Evolutionary conservation across 1,140 invertebrate genomes (phyloP), one percentile per base, ranked within the genome.

Genomic region (Drosophila guanche): DNA sequence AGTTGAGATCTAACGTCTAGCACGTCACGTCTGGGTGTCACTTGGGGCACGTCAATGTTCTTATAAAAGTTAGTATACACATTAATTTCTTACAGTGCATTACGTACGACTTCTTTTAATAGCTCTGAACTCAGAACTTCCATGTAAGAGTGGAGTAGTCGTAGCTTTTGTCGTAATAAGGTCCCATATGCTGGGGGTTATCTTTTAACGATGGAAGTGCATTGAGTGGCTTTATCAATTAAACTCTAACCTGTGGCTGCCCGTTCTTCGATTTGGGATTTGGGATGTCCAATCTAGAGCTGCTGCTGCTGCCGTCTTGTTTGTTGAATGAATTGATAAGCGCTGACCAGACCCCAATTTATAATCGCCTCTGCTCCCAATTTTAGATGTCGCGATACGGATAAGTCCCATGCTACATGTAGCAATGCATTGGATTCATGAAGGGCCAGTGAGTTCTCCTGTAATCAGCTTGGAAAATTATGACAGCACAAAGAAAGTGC

Each of bases 101-200:
- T n/a, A 33, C 53, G 42, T 37, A 42, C 47, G 46, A 40, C 23
- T 62, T 47, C 27, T 41, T 47, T 66, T 68, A 60, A 59, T 53
- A 50, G 47, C 41, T 58, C 25, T 37, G 60, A 29, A 45, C 37
- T 33, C 55, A 41, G 22, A 47, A 54, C 45, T 73, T 67, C 51
- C 73, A 45, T 69, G 50, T 25, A 40, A 0, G 16, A 20, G 16
- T 20, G 16, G 16, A 20, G 16, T 20, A 20, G 16, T 20, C 16
- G 51, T 52, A n/a, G n/a, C 23, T 37, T 12, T 43, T 40, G 54
- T 75, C 69, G 10, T 54, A 75, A 70, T 67, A 63, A 12, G 33
- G 58, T 50, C 70, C 51, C 46, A 69, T 51, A 67, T 70, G 65
- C 55, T 56, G 52, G 69, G 6, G 68, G 81, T 86, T 77, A 85